A percentile compares a stretch with the other conserved stretches of the same genome.
Evolutionary conservation across 1,140 invertebrate species (phyloP).

Genomic region (Monochamus saltuarius): DNA sequence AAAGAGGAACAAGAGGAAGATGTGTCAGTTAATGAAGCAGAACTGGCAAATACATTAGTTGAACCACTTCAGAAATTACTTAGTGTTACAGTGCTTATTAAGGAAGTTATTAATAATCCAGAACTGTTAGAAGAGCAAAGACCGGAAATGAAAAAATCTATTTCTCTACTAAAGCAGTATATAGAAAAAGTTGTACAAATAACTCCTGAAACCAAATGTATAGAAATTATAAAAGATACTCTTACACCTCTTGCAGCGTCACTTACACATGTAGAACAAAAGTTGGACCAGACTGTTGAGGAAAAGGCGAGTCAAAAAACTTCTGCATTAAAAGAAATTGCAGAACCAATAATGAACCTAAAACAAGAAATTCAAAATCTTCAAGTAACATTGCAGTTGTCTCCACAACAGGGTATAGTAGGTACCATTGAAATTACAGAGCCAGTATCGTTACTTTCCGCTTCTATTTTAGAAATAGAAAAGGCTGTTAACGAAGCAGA

Average conservation of each 20-base stretch:
- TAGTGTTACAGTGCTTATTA: conserved; percentile 20
- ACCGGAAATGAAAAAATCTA: conserved; percentile 17
- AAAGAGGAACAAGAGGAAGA: not conserved
- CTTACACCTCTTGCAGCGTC: not conserved
- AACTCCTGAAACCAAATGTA: not conserved
- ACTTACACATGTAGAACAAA: not conserved
- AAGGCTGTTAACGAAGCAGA: not conserved
- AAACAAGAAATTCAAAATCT: not conserved
- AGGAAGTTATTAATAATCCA: conserved; percentile 18
- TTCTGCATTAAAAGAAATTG: no score
- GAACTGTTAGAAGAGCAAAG: conserved; percentile 16
- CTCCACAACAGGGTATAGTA: no score
- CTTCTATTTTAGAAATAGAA: conserved; percentile 5
- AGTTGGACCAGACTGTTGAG: no score
- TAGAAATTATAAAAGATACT: not conserved
- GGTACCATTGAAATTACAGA: not conserved
- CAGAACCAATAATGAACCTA: no score
- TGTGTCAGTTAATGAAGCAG: not conserved
- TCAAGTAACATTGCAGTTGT: not conserved
- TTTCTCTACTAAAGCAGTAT: conserved; percentile 10
- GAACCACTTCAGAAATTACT: conserved; percentile 16
- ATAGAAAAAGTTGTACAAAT: not conserved
- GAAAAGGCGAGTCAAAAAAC: no score
- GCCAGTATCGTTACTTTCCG: not conserved
- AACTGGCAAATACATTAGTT: not conserved